Percentiles rank a stretch among this genome's conserved stretches.
Conservation (phyloP, 2,797 vertebrate genomes). For the Poliocrania exsul region DNA sequence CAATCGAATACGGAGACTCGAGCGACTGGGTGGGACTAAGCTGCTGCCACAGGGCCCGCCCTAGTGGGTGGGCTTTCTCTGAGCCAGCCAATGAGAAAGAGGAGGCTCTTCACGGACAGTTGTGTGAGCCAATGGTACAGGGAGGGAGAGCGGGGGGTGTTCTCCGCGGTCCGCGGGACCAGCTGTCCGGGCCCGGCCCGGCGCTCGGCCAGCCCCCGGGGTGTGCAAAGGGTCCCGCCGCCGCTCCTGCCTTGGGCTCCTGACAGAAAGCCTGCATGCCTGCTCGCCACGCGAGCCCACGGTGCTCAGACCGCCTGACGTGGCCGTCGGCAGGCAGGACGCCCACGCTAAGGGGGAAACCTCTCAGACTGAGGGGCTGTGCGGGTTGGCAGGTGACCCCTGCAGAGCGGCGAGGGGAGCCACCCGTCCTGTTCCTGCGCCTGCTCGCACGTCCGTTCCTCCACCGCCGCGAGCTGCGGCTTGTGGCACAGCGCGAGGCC, state of each 20-base stretch:
- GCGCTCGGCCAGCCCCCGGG: not conserved
- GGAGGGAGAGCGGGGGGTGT: fast-evolving
- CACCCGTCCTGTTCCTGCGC: not conserved
- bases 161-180: fast-evolving
- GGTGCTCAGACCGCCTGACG: fast-evolving
- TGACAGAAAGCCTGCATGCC: not conserved
- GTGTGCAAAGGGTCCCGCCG: fast-evolving
- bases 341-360: not conserved
- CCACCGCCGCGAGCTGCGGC: not conserved
- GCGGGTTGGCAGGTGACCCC: not conserved
- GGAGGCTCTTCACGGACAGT: fast-evolving
- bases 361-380: not conserved
- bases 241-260: not conserved
- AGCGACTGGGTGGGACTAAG: not conserved
- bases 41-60: fast-evolving
- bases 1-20: not conserved
- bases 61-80: not conserved
- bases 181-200: fast-evolving
- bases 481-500: fast-evolving
- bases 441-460: no score
- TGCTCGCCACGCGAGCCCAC: not conserved
- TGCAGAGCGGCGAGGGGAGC: not conserved
- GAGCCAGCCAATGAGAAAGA: fast-evolving
- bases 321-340: not conserved
- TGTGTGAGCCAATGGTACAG: not conserved